Percentiles rank a stretch among this genome's conserved stretches.
phyloP scores from a whole-genome alignment of 1,140 invertebrate genomes.

The Drosophila nigromelanica region DNA sequence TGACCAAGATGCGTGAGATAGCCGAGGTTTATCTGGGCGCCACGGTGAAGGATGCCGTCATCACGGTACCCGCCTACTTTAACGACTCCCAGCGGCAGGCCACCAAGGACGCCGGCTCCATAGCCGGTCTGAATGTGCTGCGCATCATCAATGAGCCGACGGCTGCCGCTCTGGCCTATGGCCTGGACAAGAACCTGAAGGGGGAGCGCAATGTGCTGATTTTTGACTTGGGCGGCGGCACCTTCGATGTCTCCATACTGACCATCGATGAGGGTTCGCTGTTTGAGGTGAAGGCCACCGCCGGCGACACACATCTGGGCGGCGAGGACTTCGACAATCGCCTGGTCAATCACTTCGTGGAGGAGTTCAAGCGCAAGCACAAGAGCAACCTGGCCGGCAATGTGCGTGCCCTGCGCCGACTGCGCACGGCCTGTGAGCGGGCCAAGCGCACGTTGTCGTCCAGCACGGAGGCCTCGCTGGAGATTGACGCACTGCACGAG shows the following conservation, averaged over 20 bases:
- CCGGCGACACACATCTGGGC: conserved; percentile 90
- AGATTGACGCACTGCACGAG: conserved; percentile 91
- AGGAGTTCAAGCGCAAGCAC: conserved; percentile 93
- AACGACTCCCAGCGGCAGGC: conserved; percentile 89
- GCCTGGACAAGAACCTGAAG: conserved; percentile 92
- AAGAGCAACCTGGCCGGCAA: conserved; percentile 91
- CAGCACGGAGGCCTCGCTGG: conserved; percentile 88
- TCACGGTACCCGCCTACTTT: conserved; percentile 89
- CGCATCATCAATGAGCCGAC: conserved; percentile 93
- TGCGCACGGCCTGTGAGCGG: conserved; percentile 90
- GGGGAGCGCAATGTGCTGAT: conserved; percentile 91
- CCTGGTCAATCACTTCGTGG: conserved; percentile 91
- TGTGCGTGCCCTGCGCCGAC: conserved; percentile 90
- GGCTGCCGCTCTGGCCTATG: conserved; percentile 92
- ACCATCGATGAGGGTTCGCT: conserved; percentile 93
- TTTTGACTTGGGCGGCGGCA: conserved; percentile 90
- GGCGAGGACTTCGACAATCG: conserved; percentile 92
- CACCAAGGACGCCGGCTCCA: conserved; percentile 90
- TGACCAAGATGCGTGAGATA: conserved; percentile 91
- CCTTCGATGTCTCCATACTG: conserved; percentile 94
- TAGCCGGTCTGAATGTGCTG: conserved; percentile 91
- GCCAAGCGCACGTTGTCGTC: conserved; percentile 89
- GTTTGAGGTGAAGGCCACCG: conserved; percentile 92
- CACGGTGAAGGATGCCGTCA: conserved; percentile 87
- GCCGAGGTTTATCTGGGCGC: conserved; percentile 86